phyloP scores from a whole-genome alignment of 2,888 invertebrate genomes.

The Aphrophora alni region DNA sequence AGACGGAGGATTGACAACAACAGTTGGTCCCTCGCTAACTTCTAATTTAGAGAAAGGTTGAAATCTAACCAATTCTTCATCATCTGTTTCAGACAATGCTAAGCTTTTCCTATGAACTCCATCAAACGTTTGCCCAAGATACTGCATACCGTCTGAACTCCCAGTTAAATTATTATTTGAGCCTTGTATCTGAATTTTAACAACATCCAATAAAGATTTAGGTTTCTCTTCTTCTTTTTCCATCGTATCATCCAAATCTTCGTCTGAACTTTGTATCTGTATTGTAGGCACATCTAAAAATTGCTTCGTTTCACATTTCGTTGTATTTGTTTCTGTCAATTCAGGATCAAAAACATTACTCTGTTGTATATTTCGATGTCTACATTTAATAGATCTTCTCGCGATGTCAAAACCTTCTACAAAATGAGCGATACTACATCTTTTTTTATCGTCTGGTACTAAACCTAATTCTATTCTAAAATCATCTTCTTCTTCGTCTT shows the following conservation, averaged over 20 bases:
- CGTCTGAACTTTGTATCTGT: conserved; percentile 44
- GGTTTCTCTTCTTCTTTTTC: conserved; percentile 25
- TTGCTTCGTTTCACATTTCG: conserved; percentile 27
- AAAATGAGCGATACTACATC: conserved; percentile 80
- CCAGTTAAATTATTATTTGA: conserved; percentile 48
- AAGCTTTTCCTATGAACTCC: conserved; percentile 46
- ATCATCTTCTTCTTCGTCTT: conserved; percentile 52
- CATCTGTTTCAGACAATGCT: conserved; percentile 49
- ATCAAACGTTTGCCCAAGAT: conserved; percentile 12
- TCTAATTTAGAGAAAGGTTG: conserved; percentile 40
- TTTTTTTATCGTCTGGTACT: conserved; percentile 35
- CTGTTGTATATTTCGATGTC: conserved; percentile 46
- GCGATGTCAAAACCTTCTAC: conserved; percentile 83
- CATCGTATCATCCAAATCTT: conserved; percentile 45
- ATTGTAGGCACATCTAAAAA: conserved; percentile 44
- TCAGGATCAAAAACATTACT: conserved; percentile 40
- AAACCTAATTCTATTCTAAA: conserved; percentile 49
- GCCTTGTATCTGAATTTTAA: conserved; percentile 48
- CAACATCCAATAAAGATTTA: conserved; percentile 44
- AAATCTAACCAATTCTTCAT: conserved; percentile 50
- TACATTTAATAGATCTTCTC: conserved; percentile 71
- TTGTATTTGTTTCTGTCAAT: neutral
- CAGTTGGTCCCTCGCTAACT: conserved; percentile 54
- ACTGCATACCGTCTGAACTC: neutral
- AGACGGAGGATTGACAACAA: conserved; percentile 77